Percentiles rank a stretch among this genome's conserved stretches.
Conservation (phyloP, 1,140 invertebrate genomes). For the Mycetomoellerius zeteki region DNA sequence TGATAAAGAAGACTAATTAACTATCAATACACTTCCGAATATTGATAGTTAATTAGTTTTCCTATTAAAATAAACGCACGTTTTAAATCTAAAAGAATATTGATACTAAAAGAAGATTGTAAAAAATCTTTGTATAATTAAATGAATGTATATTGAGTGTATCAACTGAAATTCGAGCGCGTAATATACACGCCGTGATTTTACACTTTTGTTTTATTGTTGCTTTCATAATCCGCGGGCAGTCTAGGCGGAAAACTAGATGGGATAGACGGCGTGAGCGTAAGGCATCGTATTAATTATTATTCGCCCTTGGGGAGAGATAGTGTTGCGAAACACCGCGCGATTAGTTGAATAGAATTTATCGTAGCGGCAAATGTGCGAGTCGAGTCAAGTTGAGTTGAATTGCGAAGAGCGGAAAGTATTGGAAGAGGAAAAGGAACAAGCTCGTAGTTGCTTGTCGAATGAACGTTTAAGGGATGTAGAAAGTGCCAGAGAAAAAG, state of each 20-base stretch:
- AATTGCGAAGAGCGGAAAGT: slow-evolving; percentile 50
- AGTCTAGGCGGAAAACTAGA: slow-evolving; percentile 32
- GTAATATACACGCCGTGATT: background rate
- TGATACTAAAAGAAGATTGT: background rate
- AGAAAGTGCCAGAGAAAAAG: slow-evolving; percentile 52
- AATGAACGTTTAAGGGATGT: slow-evolving; percentile 74
- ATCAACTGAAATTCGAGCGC: background rate
- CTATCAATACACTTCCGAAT: too few species aligned
- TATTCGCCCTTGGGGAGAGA: slow-evolving; percentile 58
- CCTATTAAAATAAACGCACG: background rate
- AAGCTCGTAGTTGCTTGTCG: slow-evolving; percentile 43
- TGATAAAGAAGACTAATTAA: too few species aligned
- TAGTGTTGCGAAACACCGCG: slow-evolving; percentile 62
- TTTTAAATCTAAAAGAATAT: background rate
- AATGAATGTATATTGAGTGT: background rate
- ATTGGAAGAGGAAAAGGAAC: slow-evolving; percentile 40
- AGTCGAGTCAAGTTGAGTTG: slow-evolving; percentile 38
- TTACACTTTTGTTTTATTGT: slow-evolving; percentile 2
- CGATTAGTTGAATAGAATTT: slow-evolving; percentile 72
- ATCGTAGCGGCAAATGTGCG: slow-evolving; percentile 61
- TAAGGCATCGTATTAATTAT: slow-evolving; percentile 69
- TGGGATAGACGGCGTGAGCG: slow-evolving; percentile 49
- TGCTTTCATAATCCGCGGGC: slow-evolving; percentile 1
- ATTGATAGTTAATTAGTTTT: background rate
- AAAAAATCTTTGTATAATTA: background rate